Base-by-base conservation (phyloP, 2,797 vertebrate genomes). In the Octomys mimax region DNA sequence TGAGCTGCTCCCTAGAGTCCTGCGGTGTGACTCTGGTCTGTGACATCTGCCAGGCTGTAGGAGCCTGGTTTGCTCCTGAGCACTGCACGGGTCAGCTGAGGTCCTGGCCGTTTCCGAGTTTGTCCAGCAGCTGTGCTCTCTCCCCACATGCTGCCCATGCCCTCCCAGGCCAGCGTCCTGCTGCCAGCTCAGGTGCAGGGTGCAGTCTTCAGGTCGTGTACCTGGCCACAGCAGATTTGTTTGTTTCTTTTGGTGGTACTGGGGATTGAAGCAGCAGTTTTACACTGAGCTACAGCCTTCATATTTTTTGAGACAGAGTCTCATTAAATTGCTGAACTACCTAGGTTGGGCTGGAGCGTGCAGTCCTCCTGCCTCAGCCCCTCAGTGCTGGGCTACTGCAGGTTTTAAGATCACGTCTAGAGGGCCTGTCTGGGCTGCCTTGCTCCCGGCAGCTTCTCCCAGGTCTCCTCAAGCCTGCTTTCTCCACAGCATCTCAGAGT, bases 371-470 rank as follows among this genome's bases (percentile, higher is more conserved):
- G 75, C 75, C 75, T 78, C 75, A 78, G 75, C 46, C 75, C 49
- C 42, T 5, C 33, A 0, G 1, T 0, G 0, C 39, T 3, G 24
- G 14, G 61, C 46, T 1, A 19, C 6, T 0, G 26, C 1, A 3
- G 8, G 28, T 19, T 36, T 2, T 5, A 13, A 26, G 19, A 24
- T 1, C 1, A 22, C 2, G 0, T 0, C 4, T 46, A 1, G 1
- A 6, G 28, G 0, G 1, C 14, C 0, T 0, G 0, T 18, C 0
- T 9, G 33, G 33, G 42, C 52, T 26, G 16, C 12, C 39, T 24
- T 26, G 70, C 91, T 31, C n/a, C 0, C 5, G 0, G 12, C 18
- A 16, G 7, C 33, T 80, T 31, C 52, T 11, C 31, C 33, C 8
- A 6, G 14, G 31, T 33, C 66, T 26, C 9, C 24, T n/a, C 21